Evolutionary conservation across 2,797 vertebrate genomes (phyloP), one percentile per base, ranked within the genome.

Genomic region (Balearica regulorum): DNA sequence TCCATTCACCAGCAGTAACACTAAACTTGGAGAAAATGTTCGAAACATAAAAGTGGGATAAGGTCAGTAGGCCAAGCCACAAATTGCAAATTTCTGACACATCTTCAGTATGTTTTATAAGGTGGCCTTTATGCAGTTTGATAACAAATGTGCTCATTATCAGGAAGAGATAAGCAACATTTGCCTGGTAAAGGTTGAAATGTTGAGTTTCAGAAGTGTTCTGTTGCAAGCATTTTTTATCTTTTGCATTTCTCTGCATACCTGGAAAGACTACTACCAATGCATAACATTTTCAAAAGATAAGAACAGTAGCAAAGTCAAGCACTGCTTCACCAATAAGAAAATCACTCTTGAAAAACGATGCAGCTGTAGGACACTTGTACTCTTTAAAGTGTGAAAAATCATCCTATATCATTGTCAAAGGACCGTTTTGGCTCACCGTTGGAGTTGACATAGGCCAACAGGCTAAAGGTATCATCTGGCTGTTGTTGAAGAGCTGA

Each of bases 51-150:
- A 65, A 70, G 39, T 58, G 69, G n/a, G 17, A 39, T 24, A 83
- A 88, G 62, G 43, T 62, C 89, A 71, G 24, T 13, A 83, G 21
- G 28, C 22, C 69, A 86, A 88, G 35, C 41, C n/a, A 78, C n/a
- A 89, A 89, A 81, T 21, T 72, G 31, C 51, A 90, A 41, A 91
- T 83, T 96, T 96, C 80, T 94, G 83, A 87, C 51, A 73, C 11
- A 44, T 70, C 51, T 90, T 71, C 37, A 51, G 46, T 49, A 48
- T 53, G 35, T 87, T 94, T 91, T 87, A 54, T 86, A 75, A 69
- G 41, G 17, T 58, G 39, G 57, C 44, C 72, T 94, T 95, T 90
- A 49, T 86, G 65, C 37, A 81, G 69, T 68, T 83, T 93, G 71
- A 33, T 90, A 90, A 51, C 24, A 76, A 87, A 89, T 41, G 46